Evolutionary conservation across 2,797 vertebrate genomes (phyloP), one percentile per base, ranked within the genome.

Genomic region (Oreochromis grahami): DNA sequence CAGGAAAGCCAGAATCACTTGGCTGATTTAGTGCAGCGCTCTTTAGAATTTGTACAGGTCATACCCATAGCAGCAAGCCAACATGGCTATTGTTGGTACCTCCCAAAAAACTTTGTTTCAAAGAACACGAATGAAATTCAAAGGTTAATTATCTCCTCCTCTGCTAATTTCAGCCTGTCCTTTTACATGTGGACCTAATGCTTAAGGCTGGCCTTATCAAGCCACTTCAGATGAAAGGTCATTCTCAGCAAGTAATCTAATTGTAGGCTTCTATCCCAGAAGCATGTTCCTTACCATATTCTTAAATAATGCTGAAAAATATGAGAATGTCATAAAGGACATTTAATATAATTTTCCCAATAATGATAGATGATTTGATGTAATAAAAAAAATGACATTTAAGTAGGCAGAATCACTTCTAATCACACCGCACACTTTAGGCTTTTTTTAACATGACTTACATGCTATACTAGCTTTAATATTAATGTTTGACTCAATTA

Each of bases 131-230:
- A 94, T 92, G 58, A 90, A 89, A 90, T 84, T 52, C 78, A 95
- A 96, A 95, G 93, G 94, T 95, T 96, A 95, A 95, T 96, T 91
- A 92, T 94, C 87, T 84, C 82, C 83, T 88, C 89, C 86, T 87
- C 84, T 84, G 90, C 86, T 93, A 93, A 94, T 94, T 93, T 91
- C 77, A 86, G 80, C 85, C 89, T 94, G 91, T 91, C 87, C 86
- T 93, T 92, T 91, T 91, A 82, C 88, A 89, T 92, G 89, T 91
- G 82, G 86, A 86, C 88, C 86, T 81, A 83, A 90, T 91, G 91
- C 93, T 93, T 84, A 85, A 77, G 91, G 78, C 88, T 94, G 93
- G 87, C 90, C 93, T 95, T 93, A 92, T 96, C 94, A 94, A 94
- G 89, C 81, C 90, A 82, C 89, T 90, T 85, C 76, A 83, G 80